These are phyloP conservation scores for Mustela nigripes DNA, from an alignment of 2,113 vertebrate genomes.

Conservation along the genomic window DNA sequence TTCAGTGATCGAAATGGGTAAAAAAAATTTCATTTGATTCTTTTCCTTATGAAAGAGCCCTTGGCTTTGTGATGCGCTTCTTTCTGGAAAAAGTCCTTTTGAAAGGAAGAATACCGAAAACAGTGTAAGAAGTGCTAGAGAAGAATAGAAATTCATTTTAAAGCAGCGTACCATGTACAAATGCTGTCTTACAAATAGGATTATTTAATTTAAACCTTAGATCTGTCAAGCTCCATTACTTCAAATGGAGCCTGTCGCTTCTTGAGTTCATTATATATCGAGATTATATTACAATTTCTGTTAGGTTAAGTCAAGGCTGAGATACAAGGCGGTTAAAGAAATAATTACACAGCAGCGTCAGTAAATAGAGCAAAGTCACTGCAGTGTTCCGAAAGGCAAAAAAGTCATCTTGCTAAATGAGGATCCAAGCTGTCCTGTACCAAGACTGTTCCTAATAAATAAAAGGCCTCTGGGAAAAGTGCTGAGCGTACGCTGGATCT, in stretches of 20 bases:
- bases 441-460: conserved; percentile 93
- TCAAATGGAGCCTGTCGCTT: conserved; percentile 87
- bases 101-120: conserved; percentile 79
- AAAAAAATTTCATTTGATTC: conserved; percentile 73
- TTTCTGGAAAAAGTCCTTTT: conserved; percentile 60
- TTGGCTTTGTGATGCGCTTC: conserved; percentile 30
- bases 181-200: conserved; percentile 90
- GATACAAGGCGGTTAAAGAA: conserved; percentile 81
- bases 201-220: conserved; percentile 91
- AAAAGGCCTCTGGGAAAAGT: conserved; percentile 95
- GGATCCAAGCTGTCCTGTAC: conserved; percentile 89
- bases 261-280: conserved; percentile 89
- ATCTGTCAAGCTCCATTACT: conserved; percentile 89
- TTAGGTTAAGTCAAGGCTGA: conserved; percentile 86
- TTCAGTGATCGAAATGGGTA: neutral
- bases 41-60: conserved; percentile 75
- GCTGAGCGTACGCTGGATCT: conserved; percentile 95
- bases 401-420: conserved; percentile 92
- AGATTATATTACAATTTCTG: conserved; percentile 87
- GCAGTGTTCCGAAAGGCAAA: conserved; percentile 88
- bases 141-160: conserved; percentile 88
- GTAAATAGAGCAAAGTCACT: conserved; percentile 91
- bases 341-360: conserved; percentile 89
- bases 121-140: conserved; percentile 62
- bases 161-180: conserved; percentile 87